Conservation (phyloP, 2,797 vertebrate genomes). For the Varecia variegata region DNA sequence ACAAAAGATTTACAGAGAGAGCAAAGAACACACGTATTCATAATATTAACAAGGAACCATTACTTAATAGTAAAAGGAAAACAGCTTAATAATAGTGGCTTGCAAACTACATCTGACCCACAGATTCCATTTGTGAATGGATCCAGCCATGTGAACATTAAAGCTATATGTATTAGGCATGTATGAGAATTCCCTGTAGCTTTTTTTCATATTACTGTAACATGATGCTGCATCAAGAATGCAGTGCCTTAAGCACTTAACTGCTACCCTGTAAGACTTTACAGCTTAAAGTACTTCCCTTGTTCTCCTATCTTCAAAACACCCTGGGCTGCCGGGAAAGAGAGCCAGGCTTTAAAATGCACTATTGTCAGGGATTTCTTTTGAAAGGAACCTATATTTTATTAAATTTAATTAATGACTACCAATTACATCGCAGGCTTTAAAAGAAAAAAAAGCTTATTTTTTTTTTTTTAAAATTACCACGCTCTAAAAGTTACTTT, state of each 20-base stretch:
- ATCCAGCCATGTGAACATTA: conserved; percentile 72
- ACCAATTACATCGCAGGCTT: neutral
- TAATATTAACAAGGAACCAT: conserved; percentile 69
- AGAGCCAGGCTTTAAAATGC: neutral
- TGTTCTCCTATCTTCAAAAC: conserved; percentile 38
- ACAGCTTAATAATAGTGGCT: conserved; percentile 75
- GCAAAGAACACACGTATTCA: conserved; percentile 57
- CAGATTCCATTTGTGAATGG: conserved; percentile 68
- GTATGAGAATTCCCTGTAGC: conserved; percentile 69
- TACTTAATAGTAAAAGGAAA: conserved; percentile 74
- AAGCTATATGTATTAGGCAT: conserved; percentile 76
- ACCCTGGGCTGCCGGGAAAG: conserved; percentile 54
- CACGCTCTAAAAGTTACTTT: conserved; percentile 10
- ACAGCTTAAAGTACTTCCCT: conserved; percentile 61
- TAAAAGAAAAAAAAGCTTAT: neutral
- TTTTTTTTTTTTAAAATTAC: conserved; percentile 1
- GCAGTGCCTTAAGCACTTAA: conserved; percentile 66
- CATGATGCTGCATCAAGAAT: conserved; percentile 79
- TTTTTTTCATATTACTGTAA: conserved; percentile 79
- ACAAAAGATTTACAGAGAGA: conserved; percentile 70
- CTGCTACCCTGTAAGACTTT: conserved; percentile 29
- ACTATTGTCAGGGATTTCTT: conserved; percentile 7
- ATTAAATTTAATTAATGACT: conserved; percentile 34
- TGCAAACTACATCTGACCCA: conserved; percentile 68
- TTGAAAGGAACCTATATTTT: conserved; percentile 42